Base-by-base conservation (phyloP, 2,797 vertebrate genomes). In the Pempheris klunzingeri region DNA sequence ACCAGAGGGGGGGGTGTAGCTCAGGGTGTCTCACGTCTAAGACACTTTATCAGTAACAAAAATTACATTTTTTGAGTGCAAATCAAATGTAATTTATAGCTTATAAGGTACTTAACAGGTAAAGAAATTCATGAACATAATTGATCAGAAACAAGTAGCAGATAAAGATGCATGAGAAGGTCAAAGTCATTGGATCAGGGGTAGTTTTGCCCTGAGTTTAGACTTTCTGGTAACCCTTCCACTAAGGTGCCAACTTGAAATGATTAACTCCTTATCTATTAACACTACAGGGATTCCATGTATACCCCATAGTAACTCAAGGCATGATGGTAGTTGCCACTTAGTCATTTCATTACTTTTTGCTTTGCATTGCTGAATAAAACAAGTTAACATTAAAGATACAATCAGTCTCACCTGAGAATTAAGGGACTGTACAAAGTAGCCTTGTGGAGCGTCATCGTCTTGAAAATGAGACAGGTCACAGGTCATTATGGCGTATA, bases 101-200 rank as follows among this genome's bases (percentile, higher is more conserved):
- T 2, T 34, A 3, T 5, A 6, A 2, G 2, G 0, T 2, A 7
- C 28, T n/a, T 26, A 17, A 28, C 3, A 28, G 1, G 0, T 41
- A 39, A 17, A 0, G 0, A 60, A 20, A 32, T n/a, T 7, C 36
- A 26, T 53, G 17, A 13, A 3, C 2, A 17, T 1, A 9, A 52
- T 49, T 13, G 3, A n/a, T 17, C 3, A 20, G 34, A 39, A 22
- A 3, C 11, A 36, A 36, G 8, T n/a, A 20, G 12, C 4, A 43
- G 34, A 57, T 39, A 4, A 28, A 26, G 9, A 3, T 44, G 32
- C 0, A 39, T 0, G 10, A 58, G 59, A 72, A 78, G 55, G 63
- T 73, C 54, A 41, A 7, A 0, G n/a, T 1, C 0, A 2, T 0
- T 0, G 4, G 1, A 0, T 0, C 0, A 0, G 1, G 1, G 1